phyloP scores from a whole-genome alignment of 1,140 invertebrate genomes.

The Parapsyche elsis region DNA sequence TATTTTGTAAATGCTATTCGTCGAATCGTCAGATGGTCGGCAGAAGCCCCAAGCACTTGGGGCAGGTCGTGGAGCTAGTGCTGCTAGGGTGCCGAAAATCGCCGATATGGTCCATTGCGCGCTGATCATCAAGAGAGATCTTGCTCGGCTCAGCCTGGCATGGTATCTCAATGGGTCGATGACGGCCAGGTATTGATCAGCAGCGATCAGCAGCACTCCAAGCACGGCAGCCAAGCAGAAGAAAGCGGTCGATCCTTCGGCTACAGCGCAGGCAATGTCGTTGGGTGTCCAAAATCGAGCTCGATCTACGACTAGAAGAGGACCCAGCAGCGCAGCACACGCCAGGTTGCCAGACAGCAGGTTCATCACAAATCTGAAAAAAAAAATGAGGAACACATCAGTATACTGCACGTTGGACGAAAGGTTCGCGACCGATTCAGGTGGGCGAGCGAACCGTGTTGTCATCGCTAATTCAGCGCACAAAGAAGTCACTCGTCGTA shows the following conservation, averaged over 20 bases:
- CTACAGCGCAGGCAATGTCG: slow-evolving; percentile 61
- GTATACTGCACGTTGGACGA: background rate
- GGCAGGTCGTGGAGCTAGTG: slow-evolving; percentile 58
- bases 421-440: background rate
- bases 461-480: slow-evolving; percentile 5
- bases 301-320: slow-evolving; percentile 64
- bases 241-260: slow-evolving; percentile 61
- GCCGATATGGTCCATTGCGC: slow-evolving; percentile 74
- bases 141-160: slow-evolving; percentile 77
- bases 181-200: slow-evolving; percentile 89
- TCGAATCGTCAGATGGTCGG: background rate
- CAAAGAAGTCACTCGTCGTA: too few species aligned
- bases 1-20: slow-evolving; percentile 46
- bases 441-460: background rate
- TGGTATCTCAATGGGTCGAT: slow-evolving; percentile 88
- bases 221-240: slow-evolving; percentile 66
- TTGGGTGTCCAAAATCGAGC: slow-evolving; percentile 55
- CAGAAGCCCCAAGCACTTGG: slow-evolving; percentile 59
- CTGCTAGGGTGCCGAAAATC: slow-evolving; percentile 66
- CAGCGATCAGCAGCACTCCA: slow-evolving; percentile 82
- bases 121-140: slow-evolving; percentile 76
- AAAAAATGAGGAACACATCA: background rate
- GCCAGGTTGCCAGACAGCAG: slow-evolving; percentile 65
- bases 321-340: slow-evolving; percentile 64
- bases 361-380: slow-evolving; percentile 67